Conservation (phyloP, 2,797 vertebrate genomes). For the Epinephelus awoara region DNA sequence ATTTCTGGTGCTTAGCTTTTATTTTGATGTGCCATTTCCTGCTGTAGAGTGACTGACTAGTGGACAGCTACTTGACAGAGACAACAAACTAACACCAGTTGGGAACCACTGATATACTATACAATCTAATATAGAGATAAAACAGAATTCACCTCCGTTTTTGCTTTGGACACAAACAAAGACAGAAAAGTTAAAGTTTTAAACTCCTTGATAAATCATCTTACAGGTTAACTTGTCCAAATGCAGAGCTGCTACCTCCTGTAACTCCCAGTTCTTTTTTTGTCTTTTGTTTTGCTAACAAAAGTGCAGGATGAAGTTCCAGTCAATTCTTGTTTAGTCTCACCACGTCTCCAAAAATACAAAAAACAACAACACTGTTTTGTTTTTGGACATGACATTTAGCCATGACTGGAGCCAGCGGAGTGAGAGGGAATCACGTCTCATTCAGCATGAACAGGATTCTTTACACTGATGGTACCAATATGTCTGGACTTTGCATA, state of each 20-base stretch:
- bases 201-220: not conserved
- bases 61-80: no score
- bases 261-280: not conserved
- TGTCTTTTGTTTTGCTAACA: not conserved
- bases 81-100: no score
- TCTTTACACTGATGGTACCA: constrained; percentile 58
- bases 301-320: constrained; percentile 2
- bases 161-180: not conserved
- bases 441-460: constrained; percentile 37
- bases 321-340: constrained; percentile 56
- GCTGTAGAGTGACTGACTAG: no score
- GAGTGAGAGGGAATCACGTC: constrained; percentile 6
- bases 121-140: not conserved
- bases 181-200: no score
- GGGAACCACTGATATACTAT: no score
- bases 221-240: constrained; percentile 11
- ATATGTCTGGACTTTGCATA: constrained; percentile 49
- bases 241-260: not conserved
- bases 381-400: constrained; percentile 12
- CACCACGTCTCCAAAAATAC: constrained; percentile 11
- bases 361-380: not conserved
- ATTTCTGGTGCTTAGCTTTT: no score
- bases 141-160: not conserved
- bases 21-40: no score
- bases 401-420: constrained; percentile 22